A percentile compares a stretch with the other conserved stretches of the same genome.
These are phyloP conservation scores for Paramormyrops kingsleyae DNA, from an alignment of 2,113 vertebrate species.

Conservation along the genomic window DNA sequence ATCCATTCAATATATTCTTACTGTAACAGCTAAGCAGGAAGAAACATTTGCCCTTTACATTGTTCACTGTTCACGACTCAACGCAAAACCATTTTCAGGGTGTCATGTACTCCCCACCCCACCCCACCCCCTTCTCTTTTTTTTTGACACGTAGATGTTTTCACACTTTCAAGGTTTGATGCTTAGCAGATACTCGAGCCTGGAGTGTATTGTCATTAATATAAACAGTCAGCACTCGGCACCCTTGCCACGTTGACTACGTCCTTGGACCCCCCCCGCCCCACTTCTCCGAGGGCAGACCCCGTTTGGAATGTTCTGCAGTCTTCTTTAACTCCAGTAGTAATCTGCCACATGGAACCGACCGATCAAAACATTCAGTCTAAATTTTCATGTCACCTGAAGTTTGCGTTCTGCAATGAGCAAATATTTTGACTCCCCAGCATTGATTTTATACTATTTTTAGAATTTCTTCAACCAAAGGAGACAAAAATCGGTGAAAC, in stretches of 20 bases:
- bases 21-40: slow-evolving; percentile 15
- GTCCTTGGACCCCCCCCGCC: background rate
- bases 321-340: background rate
- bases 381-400: background rate
- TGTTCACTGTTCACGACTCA: slow-evolving; percentile 55
- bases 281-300: background rate
- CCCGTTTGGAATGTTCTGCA: background rate
- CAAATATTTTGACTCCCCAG: background rate
- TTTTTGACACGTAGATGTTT: slow-evolving; percentile 59
- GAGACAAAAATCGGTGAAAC: background rate
- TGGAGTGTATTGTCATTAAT: slow-evolving; percentile 50
- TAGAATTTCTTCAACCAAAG: background rate
- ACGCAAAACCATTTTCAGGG: slow-evolving; percentile 58
- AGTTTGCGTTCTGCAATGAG: background rate
- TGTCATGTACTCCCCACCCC: slow-evolving; percentile 47
- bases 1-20: background rate
- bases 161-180: slow-evolving; percentile 51
- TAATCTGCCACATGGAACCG: background rate
- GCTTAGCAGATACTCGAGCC: slow-evolving; percentile 59
- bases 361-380: background rate
- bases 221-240: slow-evolving; percentile 52
- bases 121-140: background rate
- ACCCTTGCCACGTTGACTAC: slow-evolving; percentile 47
- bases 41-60: slow-evolving; percentile 37
- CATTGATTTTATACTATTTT: background rate